Conservation (phyloP, 2,113 vertebrate genomes). For the Pseudorectes ferrugineus region DNA sequence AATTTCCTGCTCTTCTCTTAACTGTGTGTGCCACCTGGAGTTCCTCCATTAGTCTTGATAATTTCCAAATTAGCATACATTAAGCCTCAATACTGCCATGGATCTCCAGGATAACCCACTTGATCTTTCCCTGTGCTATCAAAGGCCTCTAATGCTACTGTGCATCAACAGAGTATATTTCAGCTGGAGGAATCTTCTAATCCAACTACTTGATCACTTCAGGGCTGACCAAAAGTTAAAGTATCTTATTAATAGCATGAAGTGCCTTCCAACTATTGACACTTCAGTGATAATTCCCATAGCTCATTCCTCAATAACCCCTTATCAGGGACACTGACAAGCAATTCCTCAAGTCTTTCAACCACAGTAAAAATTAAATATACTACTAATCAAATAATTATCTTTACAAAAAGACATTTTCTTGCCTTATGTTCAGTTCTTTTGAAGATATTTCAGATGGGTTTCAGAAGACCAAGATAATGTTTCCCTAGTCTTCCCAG, state of each 20-base stretch:
- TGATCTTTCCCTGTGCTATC: not conserved
- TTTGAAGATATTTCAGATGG: not conserved
- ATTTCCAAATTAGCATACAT: not conserved
- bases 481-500: not conserved
- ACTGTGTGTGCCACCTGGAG: not conserved
- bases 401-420: not conserved
- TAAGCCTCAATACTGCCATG: not conserved
- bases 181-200: not conserved
- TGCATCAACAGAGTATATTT: not conserved
- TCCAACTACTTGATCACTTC: not conserved
- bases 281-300: not conserved
- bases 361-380: not conserved
- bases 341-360: not conserved
- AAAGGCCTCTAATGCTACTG: not conserved
- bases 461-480: not conserved
- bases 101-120: not conserved
- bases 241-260: not conserved
- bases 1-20: not conserved
- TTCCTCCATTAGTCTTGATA: not conserved
- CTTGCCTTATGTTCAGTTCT: not conserved
- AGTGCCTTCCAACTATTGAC: not conserved
- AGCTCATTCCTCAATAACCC: not conserved
- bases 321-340: not conserved
- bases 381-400: not conserved
- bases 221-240: not conserved